phyloP scores from a whole-genome alignment of 64 coral and sea anemone species.

The Porites lutea region DNA sequence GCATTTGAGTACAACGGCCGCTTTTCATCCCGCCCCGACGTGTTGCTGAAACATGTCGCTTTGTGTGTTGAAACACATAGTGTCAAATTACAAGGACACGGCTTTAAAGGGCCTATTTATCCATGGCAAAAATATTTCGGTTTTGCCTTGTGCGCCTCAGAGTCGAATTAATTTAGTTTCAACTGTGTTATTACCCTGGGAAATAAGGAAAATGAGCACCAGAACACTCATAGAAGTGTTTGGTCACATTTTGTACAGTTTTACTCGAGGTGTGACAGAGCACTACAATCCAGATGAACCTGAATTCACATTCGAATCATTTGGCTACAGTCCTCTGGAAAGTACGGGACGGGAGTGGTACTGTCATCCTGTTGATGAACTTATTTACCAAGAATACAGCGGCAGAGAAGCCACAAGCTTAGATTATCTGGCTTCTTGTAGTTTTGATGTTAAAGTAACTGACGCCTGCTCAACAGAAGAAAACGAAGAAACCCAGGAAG shows the following conservation, averaged over 20 bases:
- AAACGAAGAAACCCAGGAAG: not conserved
- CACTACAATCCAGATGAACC: conserved; percentile 6
- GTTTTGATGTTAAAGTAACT: not conserved
- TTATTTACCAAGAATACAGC: conserved; percentile 24
- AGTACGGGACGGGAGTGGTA: conserved; percentile 5
- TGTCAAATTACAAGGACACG: no score
- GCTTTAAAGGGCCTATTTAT: no score
- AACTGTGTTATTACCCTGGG: no score
- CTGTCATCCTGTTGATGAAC: conserved; percentile 13
- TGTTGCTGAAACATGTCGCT: no score
- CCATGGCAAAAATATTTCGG: no score
- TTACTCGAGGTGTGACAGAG: conserved; percentile 11
- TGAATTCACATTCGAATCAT: conserved; percentile 2
- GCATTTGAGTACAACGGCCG: no score
- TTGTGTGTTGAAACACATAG: no score
- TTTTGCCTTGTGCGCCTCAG: no score
- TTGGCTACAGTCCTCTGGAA: conserved; percentile 8
- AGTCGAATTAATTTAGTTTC: no score
- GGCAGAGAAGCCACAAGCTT: not conserved
- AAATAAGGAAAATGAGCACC: no score
- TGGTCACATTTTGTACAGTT: not conserved
- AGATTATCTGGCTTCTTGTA: not conserved
- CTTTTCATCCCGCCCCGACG: no score
- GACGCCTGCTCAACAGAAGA: not conserved
- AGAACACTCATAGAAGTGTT: not conserved